A percentile compares a stretch with the other conserved stretches of the same genome.
Conservation (phyloP, 2,797 vertebrate genomes). For the Paguma larvata region DNA sequence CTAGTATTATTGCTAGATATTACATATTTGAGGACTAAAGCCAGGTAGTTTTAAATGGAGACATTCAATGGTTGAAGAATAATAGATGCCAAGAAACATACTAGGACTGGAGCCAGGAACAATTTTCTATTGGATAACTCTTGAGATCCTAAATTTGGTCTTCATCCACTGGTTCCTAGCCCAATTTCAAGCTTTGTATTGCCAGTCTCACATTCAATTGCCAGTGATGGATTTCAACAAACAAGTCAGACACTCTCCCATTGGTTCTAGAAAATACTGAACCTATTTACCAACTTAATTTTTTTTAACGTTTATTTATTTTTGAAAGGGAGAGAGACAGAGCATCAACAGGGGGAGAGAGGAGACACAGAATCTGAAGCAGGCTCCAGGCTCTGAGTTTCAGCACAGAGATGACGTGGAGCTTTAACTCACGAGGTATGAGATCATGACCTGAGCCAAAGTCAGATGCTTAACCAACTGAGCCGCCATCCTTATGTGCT, state of each 20-base stretch:
- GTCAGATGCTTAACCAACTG: too few relatives aligned
- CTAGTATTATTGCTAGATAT: constrained; percentile 42
- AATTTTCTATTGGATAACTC: constrained; percentile 7
- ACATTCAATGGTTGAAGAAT: constrained; percentile 10
- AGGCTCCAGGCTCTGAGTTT: too few relatives aligned
- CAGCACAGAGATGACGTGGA: too few relatives aligned
- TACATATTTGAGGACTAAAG: constrained; percentile 36
- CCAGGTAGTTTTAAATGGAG: constrained; percentile 50
- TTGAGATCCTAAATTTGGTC: constrained; percentile 13
- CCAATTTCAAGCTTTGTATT: constrained; percentile 31
- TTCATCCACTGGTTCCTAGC: not conserved
- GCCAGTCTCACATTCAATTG: not conserved
- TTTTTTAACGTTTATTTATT: too few relatives aligned
- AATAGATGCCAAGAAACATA: constrained; percentile 35
- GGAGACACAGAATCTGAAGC: too few relatives aligned
- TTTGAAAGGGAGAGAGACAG: too few relatives aligned
- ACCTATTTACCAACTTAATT: not conserved
- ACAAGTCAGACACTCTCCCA: not conserved
- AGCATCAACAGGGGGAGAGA: too few relatives aligned
- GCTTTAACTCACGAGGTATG: too few relatives aligned
- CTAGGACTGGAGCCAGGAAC: not conserved
- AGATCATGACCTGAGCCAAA: too few relatives aligned
- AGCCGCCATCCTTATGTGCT: not conserved
- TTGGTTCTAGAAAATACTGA: not conserved
- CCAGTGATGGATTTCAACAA: not conserved